Percentiles rank a stretch among this genome's conserved stretches.
Evolutionary conservation across 2,113 vertebrate species (phyloP).

Genomic region (Spizaetus ornatus): DNA sequence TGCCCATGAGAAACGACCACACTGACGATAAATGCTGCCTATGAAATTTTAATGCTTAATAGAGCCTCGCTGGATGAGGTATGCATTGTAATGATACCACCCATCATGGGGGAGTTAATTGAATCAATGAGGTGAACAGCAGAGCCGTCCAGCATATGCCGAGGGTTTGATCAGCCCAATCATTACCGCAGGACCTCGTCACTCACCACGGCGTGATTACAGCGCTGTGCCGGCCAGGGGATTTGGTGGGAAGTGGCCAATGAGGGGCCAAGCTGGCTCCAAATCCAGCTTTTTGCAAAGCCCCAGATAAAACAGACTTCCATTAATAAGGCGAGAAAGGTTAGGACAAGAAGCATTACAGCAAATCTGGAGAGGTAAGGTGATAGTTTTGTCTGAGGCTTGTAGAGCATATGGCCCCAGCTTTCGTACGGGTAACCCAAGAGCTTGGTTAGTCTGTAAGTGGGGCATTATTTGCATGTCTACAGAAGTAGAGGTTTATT

Average conservation of each 20-base stretch:
- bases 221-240: not conserved
- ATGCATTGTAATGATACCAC: not conserved
- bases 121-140: slow-evolving; percentile 63
- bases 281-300: slow-evolving; percentile 64
- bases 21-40: not conserved
- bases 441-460: not conserved
- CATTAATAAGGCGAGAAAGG: slow-evolving; percentile 64
- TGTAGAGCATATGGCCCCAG: slow-evolving; percentile 64
- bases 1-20: not conserved
- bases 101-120: slow-evolving; percentile 62
- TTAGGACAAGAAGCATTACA: slow-evolving; percentile 62
- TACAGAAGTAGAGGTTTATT: not conserved
- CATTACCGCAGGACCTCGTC: slow-evolving; percentile 41
- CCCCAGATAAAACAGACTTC: slow-evolving; percentile 65
- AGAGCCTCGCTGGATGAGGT: not conserved
- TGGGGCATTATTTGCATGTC: not conserved
- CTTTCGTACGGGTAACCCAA: not conserved
- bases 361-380: slow-evolving; percentile 76
- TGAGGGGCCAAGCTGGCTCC: slow-evolving; percentile 63
- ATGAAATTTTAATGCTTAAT: not conserved
- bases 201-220: slow-evolving; percentile 42
- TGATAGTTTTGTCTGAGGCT: slow-evolving; percentile 52
- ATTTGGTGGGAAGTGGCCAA: slow-evolving; percentile 67
- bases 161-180: not conserved
- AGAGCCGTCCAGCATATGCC: not conserved